Evolutionary conservation across 1,140 invertebrate genomes (phyloP).

Genomic region (Pseudomyrmex pallidus): DNA sequence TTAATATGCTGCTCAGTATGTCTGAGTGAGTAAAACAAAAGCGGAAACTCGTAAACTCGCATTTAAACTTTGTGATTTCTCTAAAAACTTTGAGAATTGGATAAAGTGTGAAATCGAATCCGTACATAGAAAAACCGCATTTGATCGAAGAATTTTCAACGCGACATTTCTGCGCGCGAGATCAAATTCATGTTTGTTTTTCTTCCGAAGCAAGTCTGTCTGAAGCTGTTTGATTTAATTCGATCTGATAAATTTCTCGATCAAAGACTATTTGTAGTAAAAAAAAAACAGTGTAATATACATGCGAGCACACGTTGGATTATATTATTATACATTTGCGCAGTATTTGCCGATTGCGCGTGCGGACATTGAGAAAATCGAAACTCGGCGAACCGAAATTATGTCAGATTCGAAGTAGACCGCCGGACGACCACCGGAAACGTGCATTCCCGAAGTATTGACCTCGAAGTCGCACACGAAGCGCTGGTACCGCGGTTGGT

Average conservation of each 20-base stretch:
- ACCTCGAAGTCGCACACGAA: conserved; percentile 56
- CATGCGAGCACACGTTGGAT: neutral
- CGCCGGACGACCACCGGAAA: conserved; percentile 37
- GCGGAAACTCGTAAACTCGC: neutral
- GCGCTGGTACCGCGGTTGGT: conserved; percentile 76
- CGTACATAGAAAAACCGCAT: neutral
- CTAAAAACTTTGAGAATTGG: neutral
- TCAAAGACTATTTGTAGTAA: no score
- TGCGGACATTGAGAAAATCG: conserved; percentile 30
- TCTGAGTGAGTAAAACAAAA: neutral
- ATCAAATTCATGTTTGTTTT: conserved; percentile 8
- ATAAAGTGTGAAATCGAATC: conserved; percentile 35
- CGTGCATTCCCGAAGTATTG: conserved; percentile 52
- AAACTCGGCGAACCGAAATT: conserved; percentile 34
- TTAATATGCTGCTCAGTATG: neutral
- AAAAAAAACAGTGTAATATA: neutral
- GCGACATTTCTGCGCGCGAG: conserved; percentile 6
- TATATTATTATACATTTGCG: conserved; percentile 32
- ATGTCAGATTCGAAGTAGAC: conserved; percentile 35
- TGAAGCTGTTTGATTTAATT: conserved; percentile 6
- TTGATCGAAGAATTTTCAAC: conserved; percentile 30
- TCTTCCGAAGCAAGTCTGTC: neutral
- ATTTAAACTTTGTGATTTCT: conserved; percentile 6
- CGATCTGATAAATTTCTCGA: neutral
- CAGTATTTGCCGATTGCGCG: conserved; percentile 13